Evolutionary conservation across 2,797 vertebrate species (phyloP).

Genomic region (Halcyon chelicuti): DNA sequence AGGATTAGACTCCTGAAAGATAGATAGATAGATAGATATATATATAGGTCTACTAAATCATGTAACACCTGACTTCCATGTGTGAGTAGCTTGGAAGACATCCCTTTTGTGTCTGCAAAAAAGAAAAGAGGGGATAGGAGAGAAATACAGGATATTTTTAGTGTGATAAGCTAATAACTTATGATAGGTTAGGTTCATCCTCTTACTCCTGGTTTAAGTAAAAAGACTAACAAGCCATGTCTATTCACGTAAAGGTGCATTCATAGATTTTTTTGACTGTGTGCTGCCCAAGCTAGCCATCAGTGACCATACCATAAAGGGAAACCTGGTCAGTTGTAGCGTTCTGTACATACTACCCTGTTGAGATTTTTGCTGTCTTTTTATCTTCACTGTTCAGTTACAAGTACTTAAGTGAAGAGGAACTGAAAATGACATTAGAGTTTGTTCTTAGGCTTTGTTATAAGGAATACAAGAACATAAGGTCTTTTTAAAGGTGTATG

Average conservation of each 20-base stretch:
- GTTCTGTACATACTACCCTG: not conserved
- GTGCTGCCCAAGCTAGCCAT: not conserved
- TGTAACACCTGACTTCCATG: not conserved
- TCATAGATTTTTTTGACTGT: not conserved
- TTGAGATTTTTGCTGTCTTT: not conserved
- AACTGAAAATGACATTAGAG: not conserved
- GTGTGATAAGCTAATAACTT: not conserved
- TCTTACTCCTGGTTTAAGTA: not conserved
- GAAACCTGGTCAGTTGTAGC: not conserved
- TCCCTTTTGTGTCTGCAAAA: not conserved
- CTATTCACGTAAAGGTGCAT: not conserved
- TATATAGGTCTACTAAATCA: not conserved
- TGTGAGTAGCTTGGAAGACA: not conserved
- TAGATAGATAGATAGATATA: not conserved
- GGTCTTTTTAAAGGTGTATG: not conserved
- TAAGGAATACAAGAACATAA: not conserved
- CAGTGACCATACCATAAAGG: not conserved
- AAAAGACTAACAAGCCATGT: not conserved
- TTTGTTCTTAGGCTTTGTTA: not conserved
- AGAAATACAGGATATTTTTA: not conserved
- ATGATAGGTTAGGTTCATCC: not conserved
- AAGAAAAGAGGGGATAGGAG: not conserved
- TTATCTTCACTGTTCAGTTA: not conserved
- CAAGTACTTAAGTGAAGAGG: not conserved
- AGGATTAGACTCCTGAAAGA: not conserved